A percentile compares a stretch with the other conserved stretches of the same genome.
Conservation (phyloP, 2,888 invertebrate species). For the Nematopogon swammerdamellus region DNA sequence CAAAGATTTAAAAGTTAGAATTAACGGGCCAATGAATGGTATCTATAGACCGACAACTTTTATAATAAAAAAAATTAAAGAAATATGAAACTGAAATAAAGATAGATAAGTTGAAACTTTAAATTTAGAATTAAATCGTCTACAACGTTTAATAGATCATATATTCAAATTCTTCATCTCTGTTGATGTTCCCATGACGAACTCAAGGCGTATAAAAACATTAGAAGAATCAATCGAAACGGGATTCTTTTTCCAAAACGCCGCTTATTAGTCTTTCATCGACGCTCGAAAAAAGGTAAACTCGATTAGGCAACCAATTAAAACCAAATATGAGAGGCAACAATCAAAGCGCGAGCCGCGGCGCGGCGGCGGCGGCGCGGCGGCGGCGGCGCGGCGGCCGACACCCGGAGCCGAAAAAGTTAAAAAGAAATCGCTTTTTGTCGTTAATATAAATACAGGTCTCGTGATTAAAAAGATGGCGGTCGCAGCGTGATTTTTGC, state of each 20-base stretch:
- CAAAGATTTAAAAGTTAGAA: no score
- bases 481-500: constrained; percentile 50
- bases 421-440: constrained; percentile 43
- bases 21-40: no score
- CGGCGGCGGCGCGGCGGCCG: background rate
- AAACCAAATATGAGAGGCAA: constrained; percentile 52
- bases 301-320: constrained; percentile 59
- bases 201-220: constrained; percentile 4
- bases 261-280: constrained; percentile 58
- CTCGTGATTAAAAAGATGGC: constrained; percentile 28
- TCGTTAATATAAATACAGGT: background rate
- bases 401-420: background rate
- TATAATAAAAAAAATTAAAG: background rate
- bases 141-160: background rate
- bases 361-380: no score
- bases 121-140: background rate
- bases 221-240: constrained; percentile 19
- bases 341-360: constrained; percentile 53
- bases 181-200: constrained; percentile 4
- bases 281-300: constrained; percentile 54
- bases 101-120: constrained; percentile 1
- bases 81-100: background rate
- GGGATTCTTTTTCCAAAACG: constrained; percentile 49
- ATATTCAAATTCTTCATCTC: background rate
- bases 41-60: no score